Evolutionary conservation across 1,140 invertebrate species (phyloP).

Genomic region (Stenopsyche tienmushanensis): DNA sequence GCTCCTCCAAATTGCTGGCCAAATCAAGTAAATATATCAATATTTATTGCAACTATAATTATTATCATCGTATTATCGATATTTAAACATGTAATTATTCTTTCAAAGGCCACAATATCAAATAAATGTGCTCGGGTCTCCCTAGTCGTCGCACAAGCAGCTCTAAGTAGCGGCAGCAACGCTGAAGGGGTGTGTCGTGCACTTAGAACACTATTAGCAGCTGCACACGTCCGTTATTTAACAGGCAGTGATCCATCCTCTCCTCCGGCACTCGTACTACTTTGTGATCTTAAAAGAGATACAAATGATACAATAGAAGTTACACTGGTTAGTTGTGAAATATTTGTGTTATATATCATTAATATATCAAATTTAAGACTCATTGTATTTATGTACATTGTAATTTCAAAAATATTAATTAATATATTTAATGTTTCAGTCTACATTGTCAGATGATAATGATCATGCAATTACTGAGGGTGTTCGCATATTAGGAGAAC

Average conservation of each 20-base stretch:
- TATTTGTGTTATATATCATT: background rate
- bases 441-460: constrained; percentile 50
- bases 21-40: constrained; percentile 60
- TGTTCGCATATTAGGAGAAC: constrained; percentile 67
- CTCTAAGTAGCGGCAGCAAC: constrained; percentile 66
- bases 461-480: constrained; percentile 61
- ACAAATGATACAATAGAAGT: constrained; percentile 84
- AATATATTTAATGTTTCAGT: constrained; percentile 49
- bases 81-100: background rate
- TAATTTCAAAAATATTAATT: background rate
- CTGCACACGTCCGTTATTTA: constrained; percentile 52
- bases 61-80: background rate
- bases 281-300: constrained; percentile 78
- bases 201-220: constrained; percentile 67
- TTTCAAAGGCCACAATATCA: constrained; percentile 56
- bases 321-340: constrained; percentile 68
- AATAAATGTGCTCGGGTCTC: constrained; percentile 74
- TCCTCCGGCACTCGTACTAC: constrained; percentile 65
- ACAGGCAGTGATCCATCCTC: constrained; percentile 36
- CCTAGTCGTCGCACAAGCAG: constrained; percentile 67
- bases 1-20: constrained; percentile 78
- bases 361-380: constrained; percentile 1
- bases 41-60: constrained; percentile 23
- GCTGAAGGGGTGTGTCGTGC: constrained; percentile 70
- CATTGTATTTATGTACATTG: background rate